These are phyloP conservation scores for Diploscapter pachys DNA, from an alignment of 1,140 invertebrate genomes.

Conservation along the genomic window DNA sequence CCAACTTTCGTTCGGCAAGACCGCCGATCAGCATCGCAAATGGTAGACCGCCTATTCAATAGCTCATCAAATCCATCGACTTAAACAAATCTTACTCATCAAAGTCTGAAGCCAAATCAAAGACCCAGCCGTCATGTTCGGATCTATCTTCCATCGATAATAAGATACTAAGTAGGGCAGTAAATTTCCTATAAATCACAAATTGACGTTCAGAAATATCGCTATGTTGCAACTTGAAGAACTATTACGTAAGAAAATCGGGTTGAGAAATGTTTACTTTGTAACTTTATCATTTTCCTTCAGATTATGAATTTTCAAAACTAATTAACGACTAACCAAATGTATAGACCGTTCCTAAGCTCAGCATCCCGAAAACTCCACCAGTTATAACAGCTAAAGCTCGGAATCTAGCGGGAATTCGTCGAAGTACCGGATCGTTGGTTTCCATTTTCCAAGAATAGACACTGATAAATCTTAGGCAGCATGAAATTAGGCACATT, in stretches of 20 bases:
- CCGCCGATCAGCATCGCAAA: slow-evolving; percentile 39
- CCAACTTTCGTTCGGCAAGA: slow-evolving; percentile 26
- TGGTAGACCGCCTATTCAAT: slow-evolving; percentile 33
- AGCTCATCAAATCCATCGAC: slow-evolving; percentile 8
- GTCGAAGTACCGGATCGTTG: slow-evolving; percentile 14
- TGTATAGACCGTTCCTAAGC: slow-evolving; percentile 37
- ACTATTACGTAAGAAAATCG: background rate
- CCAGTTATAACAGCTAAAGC: slow-evolving; percentile 27
- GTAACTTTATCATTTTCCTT: background rate
- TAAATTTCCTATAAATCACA: slow-evolving; percentile 26
- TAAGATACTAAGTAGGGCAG: slow-evolving; percentile 40
- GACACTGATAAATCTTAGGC: too few relatives aligned
- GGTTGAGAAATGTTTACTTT: background rate
- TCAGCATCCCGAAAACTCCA: slow-evolving; percentile 34
- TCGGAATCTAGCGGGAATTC: slow-evolving; percentile 10
- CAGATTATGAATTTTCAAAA: background rate
- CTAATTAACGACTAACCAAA: slow-evolving; percentile 25
- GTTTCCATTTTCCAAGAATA: slow-evolving; percentile 29
- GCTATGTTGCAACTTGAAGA: background rate
- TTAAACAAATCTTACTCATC: slow-evolving; percentile 26
- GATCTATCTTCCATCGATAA: slow-evolving; percentile 36
- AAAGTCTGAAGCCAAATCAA: slow-evolving; percentile 40
- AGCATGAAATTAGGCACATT: too few relatives aligned
- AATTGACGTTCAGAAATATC: background rate
- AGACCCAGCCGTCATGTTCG: slow-evolving; percentile 20